Conservation (phyloP, 2,113 vertebrate genomes). For the Monarcha castaneiventris region DNA sequence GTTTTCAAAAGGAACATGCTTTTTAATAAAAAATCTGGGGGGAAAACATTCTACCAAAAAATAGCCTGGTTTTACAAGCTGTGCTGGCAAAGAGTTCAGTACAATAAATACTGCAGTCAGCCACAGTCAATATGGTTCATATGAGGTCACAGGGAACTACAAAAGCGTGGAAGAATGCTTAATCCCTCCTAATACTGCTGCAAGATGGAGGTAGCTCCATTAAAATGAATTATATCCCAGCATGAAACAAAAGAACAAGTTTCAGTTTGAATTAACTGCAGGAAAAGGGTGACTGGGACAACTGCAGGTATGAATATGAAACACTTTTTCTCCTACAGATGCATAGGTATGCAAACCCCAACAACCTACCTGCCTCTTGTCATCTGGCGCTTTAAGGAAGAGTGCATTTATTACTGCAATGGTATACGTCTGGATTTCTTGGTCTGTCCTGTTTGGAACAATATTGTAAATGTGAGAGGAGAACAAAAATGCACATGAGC, state of each 20-base stretch:
- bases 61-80: slow-evolving; percentile 9
- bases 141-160: neutral
- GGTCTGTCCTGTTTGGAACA: slow-evolving; percentile 83
- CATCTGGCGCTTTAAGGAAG: slow-evolving; percentile 96
- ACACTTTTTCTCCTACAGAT: neutral
- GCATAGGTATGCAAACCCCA: neutral
- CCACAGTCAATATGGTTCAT: slow-evolving; percentile 42
- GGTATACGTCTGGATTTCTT: slow-evolving; percentile 98
- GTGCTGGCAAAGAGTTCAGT: neutral
- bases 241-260: neutral
- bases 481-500: neutral
- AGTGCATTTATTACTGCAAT: slow-evolving; percentile 97
- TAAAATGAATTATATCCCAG: neutral
- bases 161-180: neutral
- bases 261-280: neutral
- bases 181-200: neutral
- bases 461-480: neutral
- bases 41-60: neutral
- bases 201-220: neutral
- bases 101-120: slow-evolving; percentile 31
- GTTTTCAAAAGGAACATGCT: neutral
- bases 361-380: slow-evolving; percentile 90
- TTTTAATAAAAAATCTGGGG: neutral
- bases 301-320: neutral
- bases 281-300: neutral